These are phyloP conservation scores for Orchestes rusci DNA, from an alignment of 2,888 invertebrate genomes.

Conservation along the genomic window DNA sequence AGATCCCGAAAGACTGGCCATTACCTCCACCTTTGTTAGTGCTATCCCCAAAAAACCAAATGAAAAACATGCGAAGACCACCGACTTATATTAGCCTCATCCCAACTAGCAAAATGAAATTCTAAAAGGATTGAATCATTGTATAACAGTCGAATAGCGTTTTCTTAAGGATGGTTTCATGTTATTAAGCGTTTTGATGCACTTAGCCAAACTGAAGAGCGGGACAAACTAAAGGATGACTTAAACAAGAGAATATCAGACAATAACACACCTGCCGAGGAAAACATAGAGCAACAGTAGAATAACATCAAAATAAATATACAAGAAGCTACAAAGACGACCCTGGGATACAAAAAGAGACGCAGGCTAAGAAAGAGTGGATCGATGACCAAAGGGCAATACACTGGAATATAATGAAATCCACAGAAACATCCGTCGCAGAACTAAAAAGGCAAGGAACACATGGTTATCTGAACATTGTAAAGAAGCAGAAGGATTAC, in stretches of 20 bases:
- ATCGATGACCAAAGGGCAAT: neutral
- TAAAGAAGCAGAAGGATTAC: neutral
- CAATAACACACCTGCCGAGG: neutral
- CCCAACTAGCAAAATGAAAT: too few relatives aligned
- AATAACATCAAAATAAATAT: neutral
- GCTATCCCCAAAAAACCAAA: slow-evolving; percentile 7
- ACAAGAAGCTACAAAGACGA: neutral
- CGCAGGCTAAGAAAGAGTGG: neutral
- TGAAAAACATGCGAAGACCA: slow-evolving; percentile 3
- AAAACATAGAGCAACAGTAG: neutral
- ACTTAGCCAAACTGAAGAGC: neutral
- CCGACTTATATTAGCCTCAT: neutral
- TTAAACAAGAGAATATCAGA: neutral
- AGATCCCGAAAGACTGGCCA: slow-evolving; percentile 2
- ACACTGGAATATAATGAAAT: too few relatives aligned
- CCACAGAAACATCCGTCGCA: too few relatives aligned
- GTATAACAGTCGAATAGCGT: too few relatives aligned
- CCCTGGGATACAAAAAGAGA: slow-evolving; percentile 1
- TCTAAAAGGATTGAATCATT: too few relatives aligned
- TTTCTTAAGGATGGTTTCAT: too few relatives aligned
- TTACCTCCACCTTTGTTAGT: neutral
- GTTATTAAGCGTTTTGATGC: too few relatives aligned
- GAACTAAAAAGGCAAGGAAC: too few relatives aligned
- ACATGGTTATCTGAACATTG: neutral
- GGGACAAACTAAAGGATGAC: neutral